Evolutionary conservation across 2,113 vertebrate genomes (phyloP).

Genomic region (Poecilia latipinna): DNA sequence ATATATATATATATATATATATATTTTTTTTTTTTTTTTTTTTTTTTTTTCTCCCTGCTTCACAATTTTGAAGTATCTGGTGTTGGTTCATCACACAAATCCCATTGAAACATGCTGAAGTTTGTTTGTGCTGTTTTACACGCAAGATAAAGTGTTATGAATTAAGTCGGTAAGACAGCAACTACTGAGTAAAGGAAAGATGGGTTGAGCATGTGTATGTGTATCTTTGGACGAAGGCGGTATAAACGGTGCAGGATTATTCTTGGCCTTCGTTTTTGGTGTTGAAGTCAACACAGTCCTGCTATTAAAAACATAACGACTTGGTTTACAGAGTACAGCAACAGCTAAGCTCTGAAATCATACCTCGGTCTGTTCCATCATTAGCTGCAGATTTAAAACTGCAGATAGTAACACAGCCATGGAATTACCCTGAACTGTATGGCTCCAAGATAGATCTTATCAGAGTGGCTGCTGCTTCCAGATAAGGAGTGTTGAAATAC

Average conservation of each 20-base stretch:
- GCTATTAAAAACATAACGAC: constrained; percentile 4
- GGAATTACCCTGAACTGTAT: constrained; percentile 28
- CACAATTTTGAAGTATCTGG: not conserved
- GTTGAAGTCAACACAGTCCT: constrained; percentile 12
- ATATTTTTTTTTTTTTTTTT: too few relatives aligned
- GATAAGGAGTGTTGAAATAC: constrained; percentile 43
- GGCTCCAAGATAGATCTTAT: constrained; percentile 71
- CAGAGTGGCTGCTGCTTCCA: constrained; percentile 46
- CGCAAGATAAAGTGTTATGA: not conserved
- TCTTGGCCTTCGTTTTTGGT: constrained; percentile 14
- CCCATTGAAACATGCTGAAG: not conserved
- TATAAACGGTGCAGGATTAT: constrained; percentile 19
- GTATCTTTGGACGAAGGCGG: not conserved
- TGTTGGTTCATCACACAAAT: not conserved
- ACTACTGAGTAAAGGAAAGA: constrained; percentile 32
- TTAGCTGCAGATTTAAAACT: constrained; percentile 43
- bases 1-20: too few relatives aligned
- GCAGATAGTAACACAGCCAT: constrained; percentile 44
- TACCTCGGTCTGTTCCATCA: constrained; percentile 25
- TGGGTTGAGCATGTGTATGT: constrained; percentile 1
- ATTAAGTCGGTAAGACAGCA: not conserved
- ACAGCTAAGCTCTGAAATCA: constrained; percentile 22
- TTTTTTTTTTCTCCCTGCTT: too few relatives aligned
- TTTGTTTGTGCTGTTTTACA: not conserved
- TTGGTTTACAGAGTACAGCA: constrained; percentile 44